Conservation (phyloP, 2,888 invertebrate genomes). For the Choreutis nemorana region DNA sequence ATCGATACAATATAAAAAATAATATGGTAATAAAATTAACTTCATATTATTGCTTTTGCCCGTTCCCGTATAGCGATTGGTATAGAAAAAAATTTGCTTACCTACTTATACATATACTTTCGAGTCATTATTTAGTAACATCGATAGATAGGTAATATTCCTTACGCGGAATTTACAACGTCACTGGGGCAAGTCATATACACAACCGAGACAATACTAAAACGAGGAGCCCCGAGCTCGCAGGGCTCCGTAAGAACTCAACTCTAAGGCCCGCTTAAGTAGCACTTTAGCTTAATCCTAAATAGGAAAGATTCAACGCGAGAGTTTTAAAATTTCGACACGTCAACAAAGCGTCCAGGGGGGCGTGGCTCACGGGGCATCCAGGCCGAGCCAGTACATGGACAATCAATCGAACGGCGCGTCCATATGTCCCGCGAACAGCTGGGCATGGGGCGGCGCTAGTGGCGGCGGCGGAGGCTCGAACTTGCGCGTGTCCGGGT, state of each 20-base stretch:
- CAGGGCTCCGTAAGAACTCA: slow-evolving; percentile 26
- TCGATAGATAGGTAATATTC: slow-evolving; percentile 43
- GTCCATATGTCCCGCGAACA: slow-evolving; percentile 68
- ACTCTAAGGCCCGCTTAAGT: slow-evolving; percentile 53
- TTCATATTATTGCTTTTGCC: slow-evolving; percentile 68
- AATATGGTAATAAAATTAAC: slow-evolving; percentile 68
- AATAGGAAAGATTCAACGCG: slow-evolving; percentile 46
- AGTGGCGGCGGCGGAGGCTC: slow-evolving; percentile 65
- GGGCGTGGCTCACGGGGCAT: slow-evolving; percentile 41
- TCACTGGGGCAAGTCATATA: slow-evolving; percentile 61
- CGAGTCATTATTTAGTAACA: slow-evolving; percentile 47
- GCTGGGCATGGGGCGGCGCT: slow-evolving; percentile 60
- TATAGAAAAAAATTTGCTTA: slow-evolving; percentile 63
- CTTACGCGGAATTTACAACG: slow-evolving; percentile 41
- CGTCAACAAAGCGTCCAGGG: slow-evolving; percentile 27
- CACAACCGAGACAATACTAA: slow-evolving; percentile 64
- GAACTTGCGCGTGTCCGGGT: slow-evolving; percentile 87
- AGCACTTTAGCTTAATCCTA: slow-evolving; percentile 63
- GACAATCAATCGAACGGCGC: slow-evolving; percentile 61
- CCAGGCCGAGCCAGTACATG: slow-evolving; percentile 51
- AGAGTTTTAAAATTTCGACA: slow-evolving; percentile 37
- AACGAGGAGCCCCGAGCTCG: slow-evolving; percentile 41
- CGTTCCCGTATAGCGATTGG: slow-evolving; percentile 68
- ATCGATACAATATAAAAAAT: slow-evolving; percentile 64
- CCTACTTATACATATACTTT: slow-evolving; percentile 42